These are phyloP conservation scores for Hypocryptadius cinnamomeus DNA, from an alignment of 2,113 vertebrate species.

Conservation along the genomic window DNA sequence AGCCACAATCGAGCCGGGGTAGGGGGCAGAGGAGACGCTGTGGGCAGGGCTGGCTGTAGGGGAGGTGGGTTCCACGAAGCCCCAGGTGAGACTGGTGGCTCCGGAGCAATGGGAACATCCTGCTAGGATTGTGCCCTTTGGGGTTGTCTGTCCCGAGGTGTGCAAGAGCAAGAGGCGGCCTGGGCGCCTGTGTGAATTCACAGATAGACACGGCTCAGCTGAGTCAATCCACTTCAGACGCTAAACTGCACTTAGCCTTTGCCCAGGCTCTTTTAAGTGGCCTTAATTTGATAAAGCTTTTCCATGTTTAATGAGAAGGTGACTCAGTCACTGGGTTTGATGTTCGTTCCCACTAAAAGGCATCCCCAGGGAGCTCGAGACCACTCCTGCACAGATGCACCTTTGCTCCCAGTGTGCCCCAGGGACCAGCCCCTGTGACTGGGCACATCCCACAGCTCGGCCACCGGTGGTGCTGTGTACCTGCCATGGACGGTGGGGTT, in stretches of 20 bases:
- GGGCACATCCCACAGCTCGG: background rate
- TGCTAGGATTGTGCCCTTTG: background rate
- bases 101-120: background rate
- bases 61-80: fast-evolving
- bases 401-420: background rate
- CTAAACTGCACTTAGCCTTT: constrained; percentile 40
- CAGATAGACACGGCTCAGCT: background rate
- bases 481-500: background rate
- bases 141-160: background rate
- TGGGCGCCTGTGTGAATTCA: fast-evolving
- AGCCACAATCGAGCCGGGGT: fast-evolving
- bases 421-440: background rate
- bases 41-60: background rate
- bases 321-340: background rate
- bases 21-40: background rate
- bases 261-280: constrained; percentile 11
- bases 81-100: background rate
- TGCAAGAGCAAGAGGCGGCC: background rate
- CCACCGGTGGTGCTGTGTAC: fast-evolving
- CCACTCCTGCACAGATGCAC: fast-evolving
- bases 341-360: background rate
- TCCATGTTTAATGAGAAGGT: background rate
- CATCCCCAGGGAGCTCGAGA: fast-evolving
- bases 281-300: constrained; percentile 45
- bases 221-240: constrained; percentile 2